Evolutionary conservation across 2,888 invertebrate species (phyloP).

Genomic region (Pasiphila rectangulata): DNA sequence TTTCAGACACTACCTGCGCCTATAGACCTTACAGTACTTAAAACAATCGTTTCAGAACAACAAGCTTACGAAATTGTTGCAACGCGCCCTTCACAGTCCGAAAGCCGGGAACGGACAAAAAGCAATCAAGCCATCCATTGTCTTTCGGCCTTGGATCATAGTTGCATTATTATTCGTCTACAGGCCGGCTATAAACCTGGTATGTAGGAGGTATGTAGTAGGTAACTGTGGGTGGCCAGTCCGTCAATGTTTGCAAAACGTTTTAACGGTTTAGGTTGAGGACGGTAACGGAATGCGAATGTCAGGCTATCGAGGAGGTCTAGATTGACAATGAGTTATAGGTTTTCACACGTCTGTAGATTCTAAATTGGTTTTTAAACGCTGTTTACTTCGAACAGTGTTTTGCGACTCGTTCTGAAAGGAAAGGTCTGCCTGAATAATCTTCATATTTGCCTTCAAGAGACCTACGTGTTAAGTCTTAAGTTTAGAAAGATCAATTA

Average conservation of each 20-base stretch:
- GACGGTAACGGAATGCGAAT: constrained; percentile 60
- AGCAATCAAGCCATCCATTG: constrained; percentile 63
- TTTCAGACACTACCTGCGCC: too few species aligned
- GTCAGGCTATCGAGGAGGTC: constrained; percentile 30
- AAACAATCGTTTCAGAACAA: background rate
- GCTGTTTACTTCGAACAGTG: background rate
- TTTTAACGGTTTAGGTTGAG: constrained; percentile 28
- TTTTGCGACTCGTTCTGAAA: too few species aligned
- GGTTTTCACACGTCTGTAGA: constrained; percentile 11
- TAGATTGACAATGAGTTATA: constrained; percentile 15
- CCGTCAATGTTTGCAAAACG: constrained; percentile 51
- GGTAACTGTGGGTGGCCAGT: constrained; percentile 63
- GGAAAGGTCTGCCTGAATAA: too few species aligned
- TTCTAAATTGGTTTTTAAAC: background rate
- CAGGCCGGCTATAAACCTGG: constrained; percentile 49
- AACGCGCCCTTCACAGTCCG: constrained; percentile 16
- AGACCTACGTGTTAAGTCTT: too few species aligned
- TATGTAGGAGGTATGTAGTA: too few species aligned
- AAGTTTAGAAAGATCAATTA: too few species aligned
- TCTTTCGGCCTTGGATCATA: constrained; percentile 52
- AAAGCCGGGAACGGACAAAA: constrained; percentile 47
- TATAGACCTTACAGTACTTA: background rate
- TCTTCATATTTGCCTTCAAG: too few species aligned
- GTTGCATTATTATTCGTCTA: constrained; percentile 64
- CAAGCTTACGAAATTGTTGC: constrained; percentile 24